phyloP scores from a whole-genome alignment of 2,113 vertebrate species.

The Leucoraja erinaceus region DNA sequence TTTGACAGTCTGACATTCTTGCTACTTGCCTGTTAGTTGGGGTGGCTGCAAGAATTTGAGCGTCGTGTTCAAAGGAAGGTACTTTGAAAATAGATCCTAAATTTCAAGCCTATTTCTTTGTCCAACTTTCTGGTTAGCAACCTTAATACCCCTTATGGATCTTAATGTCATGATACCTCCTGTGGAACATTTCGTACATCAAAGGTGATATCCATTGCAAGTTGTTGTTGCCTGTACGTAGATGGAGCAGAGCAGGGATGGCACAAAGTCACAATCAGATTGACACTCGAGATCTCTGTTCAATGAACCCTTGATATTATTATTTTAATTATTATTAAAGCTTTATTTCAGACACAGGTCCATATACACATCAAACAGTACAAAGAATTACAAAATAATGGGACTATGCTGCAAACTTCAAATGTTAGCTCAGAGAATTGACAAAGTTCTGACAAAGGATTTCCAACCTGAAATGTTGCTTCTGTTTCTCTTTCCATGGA shows the following conservation, averaged over 20 bases:
- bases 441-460: too few species aligned
- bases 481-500: too few species aligned
- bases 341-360: too few species aligned
- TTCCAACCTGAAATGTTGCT: too few species aligned
- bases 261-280: background rate
- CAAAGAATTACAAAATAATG: too few species aligned
- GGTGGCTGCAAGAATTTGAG: background rate
- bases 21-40: background rate
- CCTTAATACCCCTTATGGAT: background rate
- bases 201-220: background rate
- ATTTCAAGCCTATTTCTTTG: background rate
- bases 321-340: too few species aligned
- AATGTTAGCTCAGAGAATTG: background rate
- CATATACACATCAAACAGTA: too few species aligned
- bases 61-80: background rate
- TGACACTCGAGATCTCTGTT: background rate
- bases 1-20: background rate
- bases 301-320: background rate
- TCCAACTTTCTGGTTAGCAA: background rate
- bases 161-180: background rate
- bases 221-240: background rate
- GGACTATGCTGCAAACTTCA: background rate
- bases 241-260: background rate
- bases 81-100: background rate
- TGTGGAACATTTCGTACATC: too few species aligned